Percentiles rank a stretch among this genome's conserved stretches.
Evolutionary conservation across 2,888 invertebrate species (phyloP).

Genomic region (Aspidiotus destructor): DNA sequence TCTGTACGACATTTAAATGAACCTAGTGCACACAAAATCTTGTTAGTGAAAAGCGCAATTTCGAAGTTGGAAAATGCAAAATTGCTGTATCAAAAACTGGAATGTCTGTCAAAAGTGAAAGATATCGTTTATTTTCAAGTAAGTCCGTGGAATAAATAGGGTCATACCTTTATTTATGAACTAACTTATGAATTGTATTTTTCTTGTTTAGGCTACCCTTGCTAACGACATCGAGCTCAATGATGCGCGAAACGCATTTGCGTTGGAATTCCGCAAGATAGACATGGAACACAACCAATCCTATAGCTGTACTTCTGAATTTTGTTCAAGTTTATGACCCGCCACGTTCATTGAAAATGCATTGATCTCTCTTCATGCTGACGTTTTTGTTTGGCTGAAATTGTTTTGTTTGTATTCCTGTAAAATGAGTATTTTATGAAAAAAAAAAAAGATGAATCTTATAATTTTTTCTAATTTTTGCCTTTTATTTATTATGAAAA

Average conservation of each 20-base stretch:
- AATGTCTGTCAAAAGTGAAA: constrained; percentile 55
- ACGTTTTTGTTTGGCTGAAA: no score
- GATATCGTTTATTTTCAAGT: constrained; percentile 63
- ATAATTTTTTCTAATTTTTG: background rate
- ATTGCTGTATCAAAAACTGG: constrained; percentile 20
- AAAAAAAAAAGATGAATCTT: no score
- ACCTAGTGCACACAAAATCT: constrained; percentile 11
- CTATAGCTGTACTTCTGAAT: constrained; percentile 17
- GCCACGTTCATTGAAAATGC: background rate
- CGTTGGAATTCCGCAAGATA: constrained; percentile 54
- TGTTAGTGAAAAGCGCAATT: constrained; percentile 11
- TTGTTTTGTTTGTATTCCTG: background rate
- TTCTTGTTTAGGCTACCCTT: constrained; percentile 51
- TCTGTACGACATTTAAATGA: constrained; percentile 3
- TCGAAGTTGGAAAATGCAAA: constrained; percentile 20
- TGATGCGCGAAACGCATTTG: constrained; percentile 66
- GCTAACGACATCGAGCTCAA: constrained; percentile 64
- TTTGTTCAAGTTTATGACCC: constrained; percentile 20
- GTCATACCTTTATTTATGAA: background rate
- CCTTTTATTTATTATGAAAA: background rate
- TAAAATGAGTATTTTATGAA: background rate
- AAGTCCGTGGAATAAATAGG: constrained; percentile 36
- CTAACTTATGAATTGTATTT: background rate
- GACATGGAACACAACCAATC: constrained; percentile 22
- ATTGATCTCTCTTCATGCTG: no score